These are phyloP conservation scores for Eptesicus fuscus DNA, from an alignment of 2,113 vertebrate species.

Conservation along the genomic window DNA sequence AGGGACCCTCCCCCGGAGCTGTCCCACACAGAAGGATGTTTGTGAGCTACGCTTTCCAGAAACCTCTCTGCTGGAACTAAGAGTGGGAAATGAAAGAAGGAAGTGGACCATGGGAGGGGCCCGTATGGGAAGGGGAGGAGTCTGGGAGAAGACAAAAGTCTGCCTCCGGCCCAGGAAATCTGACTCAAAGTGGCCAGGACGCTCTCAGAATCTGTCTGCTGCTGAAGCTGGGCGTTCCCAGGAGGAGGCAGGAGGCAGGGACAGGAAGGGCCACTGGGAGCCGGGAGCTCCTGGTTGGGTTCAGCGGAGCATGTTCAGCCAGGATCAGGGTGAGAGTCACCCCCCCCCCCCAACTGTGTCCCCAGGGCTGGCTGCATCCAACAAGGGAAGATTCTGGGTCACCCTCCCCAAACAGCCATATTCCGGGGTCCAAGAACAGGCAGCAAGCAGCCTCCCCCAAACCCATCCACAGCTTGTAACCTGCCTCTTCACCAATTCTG, in stretches of 20 bases:
- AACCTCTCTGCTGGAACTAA: background rate
- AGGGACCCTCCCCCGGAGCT: accelerated
- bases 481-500: background rate
- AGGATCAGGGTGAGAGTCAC: background rate
- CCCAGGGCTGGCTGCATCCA: background rate
- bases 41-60: background rate
- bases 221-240: accelerated
- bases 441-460: background rate
- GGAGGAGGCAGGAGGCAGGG: background rate
- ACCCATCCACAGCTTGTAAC: background rate
- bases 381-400: background rate
- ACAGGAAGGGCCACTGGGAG: accelerated
- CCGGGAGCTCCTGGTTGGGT: background rate
- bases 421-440: background rate
- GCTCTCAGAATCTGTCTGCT: background rate
- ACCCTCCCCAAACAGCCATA: background rate
- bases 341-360: too few relatives aligned
- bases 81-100: background rate
- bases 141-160: background rate
- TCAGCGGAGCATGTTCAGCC: background rate
- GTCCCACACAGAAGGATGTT: background rate
- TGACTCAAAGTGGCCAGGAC: background rate
- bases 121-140: accelerated
- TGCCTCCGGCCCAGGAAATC: background rate
- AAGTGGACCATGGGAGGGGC: background rate